phyloP scores from a whole-genome alignment of 2,888 invertebrate genomes.

The Marronus borbonicus region DNA sequence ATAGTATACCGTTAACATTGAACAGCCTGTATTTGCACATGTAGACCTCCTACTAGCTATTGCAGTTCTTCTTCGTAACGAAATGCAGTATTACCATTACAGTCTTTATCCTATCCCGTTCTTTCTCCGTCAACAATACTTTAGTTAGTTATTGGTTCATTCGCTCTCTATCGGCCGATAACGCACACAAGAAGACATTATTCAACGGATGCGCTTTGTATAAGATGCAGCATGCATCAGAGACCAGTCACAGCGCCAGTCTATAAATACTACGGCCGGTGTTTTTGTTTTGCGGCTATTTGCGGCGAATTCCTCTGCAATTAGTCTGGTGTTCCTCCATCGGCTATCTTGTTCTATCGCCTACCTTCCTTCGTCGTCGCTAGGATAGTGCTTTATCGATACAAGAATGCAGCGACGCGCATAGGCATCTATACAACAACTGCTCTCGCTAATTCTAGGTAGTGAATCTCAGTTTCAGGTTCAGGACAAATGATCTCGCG shows the following conservation, averaged over 20 bases:
- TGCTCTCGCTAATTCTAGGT: conserved; percentile 57
- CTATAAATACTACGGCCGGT: conserved; percentile 55
- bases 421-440: conserved; percentile 51
- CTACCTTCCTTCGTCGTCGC: conserved; percentile 45
- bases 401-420: conserved; percentile 56
- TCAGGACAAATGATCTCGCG: conserved; percentile 51
- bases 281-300: conserved; percentile 58
- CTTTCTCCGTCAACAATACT: conserved; percentile 19
- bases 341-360: conserved; percentile 43
- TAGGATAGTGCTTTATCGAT: conserved; percentile 38
- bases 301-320: conserved; percentile 61
- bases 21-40: too few species aligned
- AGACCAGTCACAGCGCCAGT: conserved; percentile 47
- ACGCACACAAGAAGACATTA: conserved; percentile 40
- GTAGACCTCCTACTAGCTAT: background rate
- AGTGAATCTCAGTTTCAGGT: conserved; percentile 56
- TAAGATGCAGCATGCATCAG: conserved; percentile 36
- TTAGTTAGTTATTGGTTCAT: conserved; percentile 29
- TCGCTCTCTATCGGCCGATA: conserved; percentile 26
- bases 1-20: too few species aligned
- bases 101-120: conserved; percentile 5
- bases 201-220: conserved; percentile 40
- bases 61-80: background rate
- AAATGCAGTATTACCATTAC: background rate
- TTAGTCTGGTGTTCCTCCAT: conserved; percentile 59